Percentiles rank a stretch among this genome's conserved stretches.
Evolutionary conservation across 1,140 invertebrate genomes (phyloP).

Genomic region (Belonocnema kinseyi): DNA sequence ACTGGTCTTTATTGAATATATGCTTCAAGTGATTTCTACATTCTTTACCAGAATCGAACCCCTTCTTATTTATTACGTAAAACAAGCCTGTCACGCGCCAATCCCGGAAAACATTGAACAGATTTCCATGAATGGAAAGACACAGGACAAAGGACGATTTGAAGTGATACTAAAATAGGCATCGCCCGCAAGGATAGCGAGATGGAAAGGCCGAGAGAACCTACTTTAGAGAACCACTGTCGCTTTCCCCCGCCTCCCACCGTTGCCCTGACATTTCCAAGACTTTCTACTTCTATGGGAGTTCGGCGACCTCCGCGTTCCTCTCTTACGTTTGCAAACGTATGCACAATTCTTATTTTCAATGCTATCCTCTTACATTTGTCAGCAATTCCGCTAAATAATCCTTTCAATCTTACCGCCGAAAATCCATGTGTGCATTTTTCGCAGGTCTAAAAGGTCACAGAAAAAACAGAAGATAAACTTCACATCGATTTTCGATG

Average conservation of each 20-base stretch:
- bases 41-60: neutral
- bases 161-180: neutral
- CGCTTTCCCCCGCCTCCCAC: conserved; percentile 66
- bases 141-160: conserved; percentile 18
- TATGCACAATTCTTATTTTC: conserved; percentile 30
- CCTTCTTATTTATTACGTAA: neutral
- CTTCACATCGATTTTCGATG: too few relatives aligned
- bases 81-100: neutral
- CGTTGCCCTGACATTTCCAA: conserved; percentile 72
- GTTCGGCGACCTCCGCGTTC: conserved; percentile 59
- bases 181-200: conserved; percentile 29
- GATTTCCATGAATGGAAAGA: conserved; percentile 18
- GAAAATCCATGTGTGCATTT: neutral
- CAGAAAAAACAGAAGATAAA: too few relatives aligned
- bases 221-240: conserved; percentile 65
- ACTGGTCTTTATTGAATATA: too few relatives aligned
- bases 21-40: neutral
- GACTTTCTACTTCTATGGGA: conserved; percentile 71
- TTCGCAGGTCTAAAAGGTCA: too few relatives aligned
- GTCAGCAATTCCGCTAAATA: conserved; percentile 11
- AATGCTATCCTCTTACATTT: conserved; percentile 23
- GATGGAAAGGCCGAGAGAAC: conserved; percentile 55
- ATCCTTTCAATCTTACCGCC: neutral
- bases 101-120: neutral
- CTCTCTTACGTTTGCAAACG: conserved; percentile 38